Percentiles rank a stretch among this genome's conserved stretches.
Conservation (phyloP, 1,140 invertebrate species). For the Tetragnatha versicolor region DNA sequence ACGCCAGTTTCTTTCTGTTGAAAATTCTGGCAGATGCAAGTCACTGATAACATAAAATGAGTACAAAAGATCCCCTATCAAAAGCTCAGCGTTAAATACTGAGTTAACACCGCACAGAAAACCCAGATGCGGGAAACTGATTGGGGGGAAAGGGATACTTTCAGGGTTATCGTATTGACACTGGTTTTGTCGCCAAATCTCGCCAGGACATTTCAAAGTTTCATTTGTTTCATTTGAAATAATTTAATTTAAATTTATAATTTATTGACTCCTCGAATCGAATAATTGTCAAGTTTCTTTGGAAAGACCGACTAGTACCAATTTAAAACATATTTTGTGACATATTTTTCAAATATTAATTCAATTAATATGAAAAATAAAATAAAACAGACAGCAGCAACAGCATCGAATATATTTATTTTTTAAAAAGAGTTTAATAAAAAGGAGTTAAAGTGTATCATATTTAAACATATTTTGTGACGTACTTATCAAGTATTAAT, state of each 20-base stretch:
- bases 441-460: no score
- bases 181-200: background rate
- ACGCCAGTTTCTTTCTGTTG: background rate
- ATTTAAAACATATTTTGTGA: no score
- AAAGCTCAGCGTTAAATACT: background rate
- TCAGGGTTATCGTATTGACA: background rate
- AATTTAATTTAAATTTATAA: no score
- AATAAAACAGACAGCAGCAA: background rate
- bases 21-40: background rate
- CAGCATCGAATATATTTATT: no score
- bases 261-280: no score
- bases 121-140: constrained; percentile 34
- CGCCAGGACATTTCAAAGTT: no score
- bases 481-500: background rate
- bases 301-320: no score
- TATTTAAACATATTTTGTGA: no score
- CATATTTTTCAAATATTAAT: background rate
- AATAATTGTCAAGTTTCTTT: no score
- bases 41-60: background rate
- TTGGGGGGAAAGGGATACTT: constrained; percentile 6
- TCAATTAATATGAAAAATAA: background rate
- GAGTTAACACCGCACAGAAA: constrained; percentile 17
- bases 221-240: no score
- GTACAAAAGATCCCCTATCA: constrained; percentile 13
- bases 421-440: no score